Evolutionary conservation across 1,140 invertebrate genomes (phyloP).

Genomic region (Fopius arisanus): DNA sequence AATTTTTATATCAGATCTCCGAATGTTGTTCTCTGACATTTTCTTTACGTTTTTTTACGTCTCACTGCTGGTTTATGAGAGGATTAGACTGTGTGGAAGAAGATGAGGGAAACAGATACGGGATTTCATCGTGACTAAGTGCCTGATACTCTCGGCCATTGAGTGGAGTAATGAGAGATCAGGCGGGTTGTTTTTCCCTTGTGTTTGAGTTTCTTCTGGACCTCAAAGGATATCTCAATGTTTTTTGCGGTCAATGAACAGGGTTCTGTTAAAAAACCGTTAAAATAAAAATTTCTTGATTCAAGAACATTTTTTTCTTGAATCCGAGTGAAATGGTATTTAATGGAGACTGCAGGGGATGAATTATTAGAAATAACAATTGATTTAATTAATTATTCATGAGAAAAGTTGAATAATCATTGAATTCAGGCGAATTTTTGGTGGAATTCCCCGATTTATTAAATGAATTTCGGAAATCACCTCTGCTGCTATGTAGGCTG

Average conservation of each 20-base stretch:
- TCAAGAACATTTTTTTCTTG: too few species aligned
- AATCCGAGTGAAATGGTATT: too few species aligned
- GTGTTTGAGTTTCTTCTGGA: background rate
- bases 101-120: background rate
- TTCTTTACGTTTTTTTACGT: background rate
- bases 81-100: background rate
- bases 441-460: background rate
- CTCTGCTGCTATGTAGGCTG: slow-evolving; percentile 91
- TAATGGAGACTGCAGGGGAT: too few species aligned
- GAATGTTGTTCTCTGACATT: too few species aligned
- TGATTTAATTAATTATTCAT: too few species aligned
- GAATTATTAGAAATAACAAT: too few species aligned
- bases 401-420: too few species aligned
- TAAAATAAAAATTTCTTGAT: too few species aligned
- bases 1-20: too few species aligned
- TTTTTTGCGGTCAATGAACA: too few species aligned
- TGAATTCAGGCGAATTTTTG: background rate
- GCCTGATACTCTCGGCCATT: slow-evolving; percentile 4
- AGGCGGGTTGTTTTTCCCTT: background rate
- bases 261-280: too few species aligned
- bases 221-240: too few species aligned
- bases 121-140: slow-evolving; percentile 11
- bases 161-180: background rate
- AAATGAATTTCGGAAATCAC: slow-evolving; percentile 62
- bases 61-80: background rate